Percentiles rank a stretch among this genome's conserved stretches.
These are phyloP conservation scores for Caenorhabditis virilis DNA, from an alignment of 2,888 invertebrate genomes.

Conservation along the genomic window DNA sequence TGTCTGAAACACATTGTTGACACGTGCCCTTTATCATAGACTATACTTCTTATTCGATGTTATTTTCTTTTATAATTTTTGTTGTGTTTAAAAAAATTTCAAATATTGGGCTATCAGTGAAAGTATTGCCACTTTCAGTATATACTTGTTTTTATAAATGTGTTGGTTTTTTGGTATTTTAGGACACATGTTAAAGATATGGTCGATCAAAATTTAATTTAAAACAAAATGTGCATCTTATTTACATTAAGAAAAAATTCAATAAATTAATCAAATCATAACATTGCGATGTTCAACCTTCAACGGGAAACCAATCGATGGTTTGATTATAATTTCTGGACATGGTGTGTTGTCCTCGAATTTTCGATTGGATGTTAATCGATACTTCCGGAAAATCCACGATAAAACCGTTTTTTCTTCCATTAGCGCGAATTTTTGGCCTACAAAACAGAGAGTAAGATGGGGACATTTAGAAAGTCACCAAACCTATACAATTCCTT, in stretches of 20 bases:
- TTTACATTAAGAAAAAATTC: too few species aligned
- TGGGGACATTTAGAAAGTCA: not conserved
- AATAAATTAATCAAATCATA: too few species aligned
- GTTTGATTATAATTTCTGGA: slow-evolving; percentile 50
- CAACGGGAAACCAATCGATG: slow-evolving; percentile 46
- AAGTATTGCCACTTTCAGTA: too few species aligned
- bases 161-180: too few species aligned
- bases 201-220: too few species aligned
- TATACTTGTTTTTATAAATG: too few species aligned
- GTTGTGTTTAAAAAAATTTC: too few species aligned
- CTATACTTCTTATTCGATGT: slow-evolving; percentile 11
- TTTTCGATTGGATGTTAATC: slow-evolving; percentile 35
- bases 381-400: slow-evolving; percentile 68
- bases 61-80: too few species aligned
- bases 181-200: too few species aligned
- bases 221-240: too few species aligned
- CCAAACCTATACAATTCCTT: slow-evolving; percentile 57
- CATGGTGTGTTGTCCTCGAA: slow-evolving; percentile 38
- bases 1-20: slow-evolving; percentile 4
- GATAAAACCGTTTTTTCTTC: slow-evolving; percentile 69
- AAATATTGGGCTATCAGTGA: too few species aligned
- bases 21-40: slow-evolving; percentile 7
- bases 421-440: slow-evolving; percentile 54
- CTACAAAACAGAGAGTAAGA: slow-evolving; percentile 1
- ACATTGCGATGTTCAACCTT: slow-evolving; percentile 17